Evolutionary conservation across 1,140 invertebrate genomes (phyloP).

Genomic region (Holcopasites calliopsidis): DNA sequence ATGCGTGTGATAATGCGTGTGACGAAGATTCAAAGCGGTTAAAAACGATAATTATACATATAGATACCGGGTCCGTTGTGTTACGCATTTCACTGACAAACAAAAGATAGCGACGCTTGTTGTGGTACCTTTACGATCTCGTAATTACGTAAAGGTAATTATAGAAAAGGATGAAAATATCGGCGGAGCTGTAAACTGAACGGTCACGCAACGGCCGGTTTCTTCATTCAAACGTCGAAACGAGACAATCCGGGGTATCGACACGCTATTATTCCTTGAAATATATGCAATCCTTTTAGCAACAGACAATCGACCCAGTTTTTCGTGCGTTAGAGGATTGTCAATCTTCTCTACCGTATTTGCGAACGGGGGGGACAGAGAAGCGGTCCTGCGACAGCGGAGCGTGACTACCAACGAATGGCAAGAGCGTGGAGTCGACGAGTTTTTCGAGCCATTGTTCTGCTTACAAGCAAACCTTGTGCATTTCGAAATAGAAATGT

Average conservation of each 20-base stretch:
- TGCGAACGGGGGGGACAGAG: not conserved
- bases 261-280: not conserved
- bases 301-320: not conserved
- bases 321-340: not conserved
- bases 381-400: no score
- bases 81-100: not conserved
- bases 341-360: not conserved
- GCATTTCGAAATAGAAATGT: no score
- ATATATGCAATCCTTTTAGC: no score
- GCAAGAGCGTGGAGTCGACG: not conserved
- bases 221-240: not conserved
- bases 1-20: no score
- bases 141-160: slow-evolving; percentile 16
- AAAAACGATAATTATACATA: no score
- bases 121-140: not conserved
- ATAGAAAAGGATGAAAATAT: slow-evolving; percentile 12
- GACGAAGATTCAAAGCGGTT: not conserved
- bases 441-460: not conserved
- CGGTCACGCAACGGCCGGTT: not conserved
- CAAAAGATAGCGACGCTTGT: not conserved
- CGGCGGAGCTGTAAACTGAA: not conserved
- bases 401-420: no score
- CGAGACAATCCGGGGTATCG: not conserved
- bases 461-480: no score
- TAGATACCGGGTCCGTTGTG: no score